Evolutionary conservation across 2,797 vertebrate genomes (phyloP).

Genomic region (Tamandua tetradactyla): DNA sequence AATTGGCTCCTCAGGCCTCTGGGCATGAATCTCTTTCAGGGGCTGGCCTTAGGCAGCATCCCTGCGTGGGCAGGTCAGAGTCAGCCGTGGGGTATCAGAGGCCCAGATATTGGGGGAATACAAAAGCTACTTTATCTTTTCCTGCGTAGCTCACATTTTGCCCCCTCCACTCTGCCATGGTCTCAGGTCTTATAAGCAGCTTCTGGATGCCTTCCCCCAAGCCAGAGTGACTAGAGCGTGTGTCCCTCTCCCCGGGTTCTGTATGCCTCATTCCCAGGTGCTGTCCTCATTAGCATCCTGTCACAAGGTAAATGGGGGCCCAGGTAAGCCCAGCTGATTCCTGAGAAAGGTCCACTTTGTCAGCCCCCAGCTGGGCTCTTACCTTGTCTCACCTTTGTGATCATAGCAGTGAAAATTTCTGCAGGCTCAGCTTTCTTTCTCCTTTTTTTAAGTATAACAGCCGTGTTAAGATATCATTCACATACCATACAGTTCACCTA

Average conservation of each 20-base stretch:
- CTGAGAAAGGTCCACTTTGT: not conserved
- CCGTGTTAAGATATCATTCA: not conserved
- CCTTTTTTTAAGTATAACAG: fast-evolving
- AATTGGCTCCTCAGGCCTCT: not conserved
- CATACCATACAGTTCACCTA: fast-evolving
- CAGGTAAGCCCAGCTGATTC: fast-evolving
- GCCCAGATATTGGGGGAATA: fast-evolving
- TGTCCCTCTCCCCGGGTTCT: not conserved
- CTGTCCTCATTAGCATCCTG: fast-evolving
- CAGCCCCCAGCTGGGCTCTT: not conserved
- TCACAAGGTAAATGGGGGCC: fast-evolving
- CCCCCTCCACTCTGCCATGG: fast-evolving
- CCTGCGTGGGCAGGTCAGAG: not conserved
- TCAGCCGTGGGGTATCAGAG: not conserved
- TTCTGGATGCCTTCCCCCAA: not conserved
- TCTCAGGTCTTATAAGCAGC: fast-evolving
- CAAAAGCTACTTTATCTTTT: too few species aligned
- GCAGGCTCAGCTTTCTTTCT: fast-evolving
- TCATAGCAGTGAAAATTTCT: not conserved
- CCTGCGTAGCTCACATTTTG: fast-evolving
- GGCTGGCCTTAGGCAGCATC: too few species aligned
- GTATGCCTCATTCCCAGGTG: fast-evolving
- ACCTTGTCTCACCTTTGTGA: fast-evolving
- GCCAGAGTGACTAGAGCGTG: fast-evolving
- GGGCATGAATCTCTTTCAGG: too few species aligned